A percentile compares a stretch with the other conserved stretches of the same genome.
phyloP scores from a whole-genome alignment of 1,140 invertebrate species.

The Chrysomallon squamiferum region DNA sequence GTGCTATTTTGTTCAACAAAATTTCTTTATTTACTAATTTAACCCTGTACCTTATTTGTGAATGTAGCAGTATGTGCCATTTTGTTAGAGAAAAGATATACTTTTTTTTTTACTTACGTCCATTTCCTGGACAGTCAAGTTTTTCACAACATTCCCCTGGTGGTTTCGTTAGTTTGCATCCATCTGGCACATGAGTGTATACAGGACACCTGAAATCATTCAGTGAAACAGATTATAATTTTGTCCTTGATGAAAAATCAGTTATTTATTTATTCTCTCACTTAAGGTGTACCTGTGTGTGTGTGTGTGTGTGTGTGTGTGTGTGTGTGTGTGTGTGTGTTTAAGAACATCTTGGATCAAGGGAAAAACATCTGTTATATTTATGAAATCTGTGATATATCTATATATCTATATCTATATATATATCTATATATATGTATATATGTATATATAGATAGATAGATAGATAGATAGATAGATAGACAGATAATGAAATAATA shows the following conservation, averaged over 20 bases:
- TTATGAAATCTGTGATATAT: too few species aligned
- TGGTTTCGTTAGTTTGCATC: conserved; percentile 25
- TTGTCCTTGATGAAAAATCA: background rate
- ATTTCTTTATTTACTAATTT: too few species aligned
- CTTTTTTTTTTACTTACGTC: background rate
- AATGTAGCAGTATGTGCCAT: too few species aligned
- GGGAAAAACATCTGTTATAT: too few species aligned
- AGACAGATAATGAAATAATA: too few species aligned
- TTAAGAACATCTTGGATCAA: background rate
- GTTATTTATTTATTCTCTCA: background rate
- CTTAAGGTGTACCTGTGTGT: background rate
- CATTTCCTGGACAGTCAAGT: conserved; percentile 20
- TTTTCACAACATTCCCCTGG: conserved; percentile 33
- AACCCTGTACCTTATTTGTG: too few species aligned
- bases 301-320: background rate
- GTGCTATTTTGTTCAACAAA: too few species aligned
- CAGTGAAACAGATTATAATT: background rate
- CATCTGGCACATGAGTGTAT: conserved; percentile 29
- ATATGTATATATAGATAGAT: too few species aligned
- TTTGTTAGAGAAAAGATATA: too few species aligned
- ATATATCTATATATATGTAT: too few species aligned
- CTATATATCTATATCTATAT: background rate
- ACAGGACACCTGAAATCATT: conserved; percentile 32
- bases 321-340: background rate
- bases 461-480: too few species aligned